phyloP scores from a whole-genome alignment of 2,888 invertebrate genomes.

The Parnassius apollo region DNA sequence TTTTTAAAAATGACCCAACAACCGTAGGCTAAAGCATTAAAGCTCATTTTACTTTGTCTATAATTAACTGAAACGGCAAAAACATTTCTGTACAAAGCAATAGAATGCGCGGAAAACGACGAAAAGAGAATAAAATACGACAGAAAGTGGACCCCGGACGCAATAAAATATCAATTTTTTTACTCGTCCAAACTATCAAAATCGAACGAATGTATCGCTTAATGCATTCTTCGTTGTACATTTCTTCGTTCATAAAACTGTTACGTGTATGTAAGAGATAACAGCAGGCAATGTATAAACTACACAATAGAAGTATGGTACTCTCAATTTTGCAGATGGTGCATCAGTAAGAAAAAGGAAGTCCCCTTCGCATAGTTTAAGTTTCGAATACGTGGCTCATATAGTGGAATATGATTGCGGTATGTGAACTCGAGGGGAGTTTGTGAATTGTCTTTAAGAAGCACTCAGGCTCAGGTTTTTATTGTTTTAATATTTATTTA shows the following conservation, averaged over 20 bases:
- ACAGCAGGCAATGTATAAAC: conserved; percentile 6
- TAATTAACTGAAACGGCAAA: conserved; percentile 29
- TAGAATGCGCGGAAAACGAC: conserved; percentile 51
- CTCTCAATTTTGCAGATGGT: conserved; percentile 1
- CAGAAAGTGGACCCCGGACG: conserved; percentile 69
- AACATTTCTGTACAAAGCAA: conserved; percentile 36
- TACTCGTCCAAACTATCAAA: conserved; percentile 37
- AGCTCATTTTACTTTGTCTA: conserved; percentile 9
- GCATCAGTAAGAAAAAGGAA: conserved; percentile 16
- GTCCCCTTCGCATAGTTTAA: conserved; percentile 58
- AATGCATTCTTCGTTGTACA: neutral
- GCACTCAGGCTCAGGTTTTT: conserved; percentile 9
- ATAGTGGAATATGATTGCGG: conserved; percentile 40
- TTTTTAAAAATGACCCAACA: conserved; percentile 25
- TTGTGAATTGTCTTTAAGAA: conserved; percentile 25
- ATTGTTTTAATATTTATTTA: conserved; percentile 11
- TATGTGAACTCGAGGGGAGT: conserved; percentile 32
- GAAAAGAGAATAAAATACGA: conserved; percentile 72
- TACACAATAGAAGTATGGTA: neutral
- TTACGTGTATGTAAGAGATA: neutral
- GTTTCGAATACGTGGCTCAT: conserved; percentile 41
- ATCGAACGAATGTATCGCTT: neutral
- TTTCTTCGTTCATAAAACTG: conserved; percentile 2
- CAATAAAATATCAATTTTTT: conserved; percentile 80
- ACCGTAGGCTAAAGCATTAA: conserved; percentile 34